Evolutionary conservation across 2,797 vertebrate species (phyloP).

Genomic region (Tinamus major): DNA sequence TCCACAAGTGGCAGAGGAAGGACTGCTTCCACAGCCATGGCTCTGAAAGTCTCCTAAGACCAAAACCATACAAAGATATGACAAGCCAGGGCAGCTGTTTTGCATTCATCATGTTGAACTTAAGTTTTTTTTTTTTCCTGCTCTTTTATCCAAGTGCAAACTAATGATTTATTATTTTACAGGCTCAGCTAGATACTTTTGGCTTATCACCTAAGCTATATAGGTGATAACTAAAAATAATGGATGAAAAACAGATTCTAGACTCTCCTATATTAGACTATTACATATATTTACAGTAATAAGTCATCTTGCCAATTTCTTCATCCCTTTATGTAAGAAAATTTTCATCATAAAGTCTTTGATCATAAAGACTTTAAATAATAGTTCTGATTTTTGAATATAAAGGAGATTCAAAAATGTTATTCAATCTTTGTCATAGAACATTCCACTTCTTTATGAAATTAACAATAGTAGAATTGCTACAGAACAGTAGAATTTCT

Average conservation of each 20-base stretch:
- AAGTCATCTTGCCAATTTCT: not conserved
- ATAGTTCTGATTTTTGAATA: not conserved
- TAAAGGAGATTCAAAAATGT: not conserved
- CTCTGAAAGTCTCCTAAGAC: not conserved
- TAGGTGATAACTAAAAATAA: not conserved
- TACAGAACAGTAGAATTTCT: not conserved
- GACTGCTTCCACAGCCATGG: not conserved
- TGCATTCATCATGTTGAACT: not conserved
- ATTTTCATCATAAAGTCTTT: not conserved
- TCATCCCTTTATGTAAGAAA: not conserved
- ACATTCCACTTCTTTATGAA: too few species aligned
- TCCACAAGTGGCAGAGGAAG: not conserved
- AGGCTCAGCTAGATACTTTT: not conserved
- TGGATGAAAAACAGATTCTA: not conserved
- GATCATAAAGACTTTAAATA: not conserved
- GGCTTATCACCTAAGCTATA: not conserved
- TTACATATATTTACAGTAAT: fast-evolving
- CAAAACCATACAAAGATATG: not conserved
- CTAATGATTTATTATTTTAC: not conserved
- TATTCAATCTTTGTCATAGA: not conserved
- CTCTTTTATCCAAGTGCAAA: not conserved
- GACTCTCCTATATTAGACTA: not conserved
- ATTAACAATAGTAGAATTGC: not conserved
- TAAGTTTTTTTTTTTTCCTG: not conserved
- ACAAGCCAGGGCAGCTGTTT: not conserved